These are phyloP conservation scores for Pollenia angustigena DNA, from an alignment of 2,888 invertebrate genomes.

Conservation along the genomic window DNA sequence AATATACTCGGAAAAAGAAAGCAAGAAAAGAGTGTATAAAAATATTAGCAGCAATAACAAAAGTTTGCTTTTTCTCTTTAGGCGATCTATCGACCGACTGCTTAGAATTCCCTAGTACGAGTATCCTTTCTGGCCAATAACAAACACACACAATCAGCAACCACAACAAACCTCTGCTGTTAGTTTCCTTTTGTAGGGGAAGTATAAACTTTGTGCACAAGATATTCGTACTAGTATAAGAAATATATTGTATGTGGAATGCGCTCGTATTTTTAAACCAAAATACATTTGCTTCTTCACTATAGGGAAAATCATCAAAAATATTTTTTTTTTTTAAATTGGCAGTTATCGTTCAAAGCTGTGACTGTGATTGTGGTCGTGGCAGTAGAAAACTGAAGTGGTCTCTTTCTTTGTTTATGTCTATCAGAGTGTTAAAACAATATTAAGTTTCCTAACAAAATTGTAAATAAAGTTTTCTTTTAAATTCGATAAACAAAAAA, in stretches of 20 bases:
- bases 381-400: conserved; percentile 28
- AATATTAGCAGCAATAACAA: conserved; percentile 52
- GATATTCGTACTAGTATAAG: conserved; percentile 14
- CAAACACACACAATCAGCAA: conserved; percentile 46
- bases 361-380: conserved; percentile 33
- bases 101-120: conserved; percentile 10
- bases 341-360: background rate
- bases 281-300: conserved; percentile 39
- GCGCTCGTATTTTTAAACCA: conserved; percentile 39
- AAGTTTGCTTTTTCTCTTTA: conserved; percentile 48
- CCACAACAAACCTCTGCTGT: conserved; percentile 33
- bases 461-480: conserved; percentile 55
- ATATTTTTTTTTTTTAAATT: conserved; percentile 7
- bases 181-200: conserved; percentile 53
- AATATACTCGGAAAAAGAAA: conserved; percentile 19
- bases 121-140: conserved; percentile 38
- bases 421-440: conserved; percentile 66
- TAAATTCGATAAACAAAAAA: conserved; percentile 58
- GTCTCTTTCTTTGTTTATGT: conserved; percentile 25
- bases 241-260: conserved; percentile 39
- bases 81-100: background rate
- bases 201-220: conserved; percentile 25
- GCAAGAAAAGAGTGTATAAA: conserved; percentile 23
- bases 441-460: conserved; percentile 58
- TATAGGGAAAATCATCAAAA: conserved; percentile 58